Evolutionary conservation across 2,797 vertebrate species (phyloP).

Genomic region (Oreortyx pictus): DNA sequence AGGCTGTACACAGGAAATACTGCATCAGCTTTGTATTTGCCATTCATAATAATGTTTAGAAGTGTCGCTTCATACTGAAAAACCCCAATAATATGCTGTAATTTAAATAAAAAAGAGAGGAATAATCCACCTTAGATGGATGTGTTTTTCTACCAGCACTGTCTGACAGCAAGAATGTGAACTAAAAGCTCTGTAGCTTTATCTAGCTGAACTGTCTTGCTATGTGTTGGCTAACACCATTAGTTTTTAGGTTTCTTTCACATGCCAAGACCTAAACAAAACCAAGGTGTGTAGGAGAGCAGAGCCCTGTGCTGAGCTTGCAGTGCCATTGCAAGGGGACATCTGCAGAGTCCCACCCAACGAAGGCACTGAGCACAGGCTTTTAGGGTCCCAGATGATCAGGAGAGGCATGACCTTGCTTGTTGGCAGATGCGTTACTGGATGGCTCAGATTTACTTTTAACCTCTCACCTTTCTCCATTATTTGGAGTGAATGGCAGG

Average conservation of each 20-base stretch:
- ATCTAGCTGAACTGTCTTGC: neutral
- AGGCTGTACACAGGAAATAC: too few species aligned
- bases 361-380: neutral
- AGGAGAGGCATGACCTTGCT: neutral
- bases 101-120: neutral
- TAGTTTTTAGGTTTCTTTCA: fast-evolving
- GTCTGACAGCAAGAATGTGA: neutral
- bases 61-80: neutral
- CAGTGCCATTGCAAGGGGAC: neutral
- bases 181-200: neutral
- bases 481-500: neutral
- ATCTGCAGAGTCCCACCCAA: fast-evolving
- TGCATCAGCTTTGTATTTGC: neutral
- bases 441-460: neutral
- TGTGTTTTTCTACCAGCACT: neutral
- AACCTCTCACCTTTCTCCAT: neutral
- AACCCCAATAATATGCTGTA: neutral
- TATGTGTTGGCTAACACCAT: neutral
- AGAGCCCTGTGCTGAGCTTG: neutral
- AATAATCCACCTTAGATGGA: neutral
- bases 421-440: neutral
- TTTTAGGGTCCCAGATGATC: neutral
- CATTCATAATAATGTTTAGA: neutral
- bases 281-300: neutral
- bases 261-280: neutral